Evolutionary conservation across 2,888 invertebrate genomes (phyloP).

Genomic region (Osmoderma eremita): DNA sequence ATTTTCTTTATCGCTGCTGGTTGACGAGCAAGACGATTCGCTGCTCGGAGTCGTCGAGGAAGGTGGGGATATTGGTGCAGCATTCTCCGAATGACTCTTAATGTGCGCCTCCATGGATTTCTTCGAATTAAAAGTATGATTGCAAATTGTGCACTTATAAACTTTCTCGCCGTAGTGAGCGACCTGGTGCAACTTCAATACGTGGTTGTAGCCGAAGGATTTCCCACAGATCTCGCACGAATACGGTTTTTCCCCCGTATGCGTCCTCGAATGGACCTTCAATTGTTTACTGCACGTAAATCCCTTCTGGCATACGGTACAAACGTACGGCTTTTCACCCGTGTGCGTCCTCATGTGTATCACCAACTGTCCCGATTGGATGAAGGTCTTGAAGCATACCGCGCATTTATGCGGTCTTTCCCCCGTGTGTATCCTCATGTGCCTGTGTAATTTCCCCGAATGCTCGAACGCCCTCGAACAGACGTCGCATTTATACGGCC

Average conservation of each 20-base stretch:
- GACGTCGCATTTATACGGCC: slow-evolving; percentile 89
- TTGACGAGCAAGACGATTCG: slow-evolving; percentile 61
- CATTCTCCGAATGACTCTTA: slow-evolving; percentile 75
- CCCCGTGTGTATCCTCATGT: slow-evolving; percentile 91
- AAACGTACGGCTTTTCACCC: slow-evolving; percentile 84
- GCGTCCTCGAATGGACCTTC: slow-evolving; percentile 90
- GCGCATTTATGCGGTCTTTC: slow-evolving; percentile 90
- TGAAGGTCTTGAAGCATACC: slow-evolving; percentile 89
- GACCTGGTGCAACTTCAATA: slow-evolving; percentile 84
- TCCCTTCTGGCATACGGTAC: slow-evolving; percentile 84
- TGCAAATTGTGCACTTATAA: slow-evolving; percentile 91
- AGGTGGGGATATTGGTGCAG: slow-evolving; percentile 51
- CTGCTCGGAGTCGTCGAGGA: slow-evolving; percentile 58
- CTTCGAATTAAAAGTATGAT: slow-evolving; percentile 90
- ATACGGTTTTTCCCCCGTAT: slow-evolving; percentile 91
- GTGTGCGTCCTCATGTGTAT: slow-evolving; percentile 92
- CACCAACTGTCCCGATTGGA: slow-evolving; percentile 90
- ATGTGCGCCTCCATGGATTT: slow-evolving; percentile 92
- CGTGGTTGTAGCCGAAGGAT: slow-evolving; percentile 92
- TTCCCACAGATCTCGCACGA: slow-evolving; percentile 92
- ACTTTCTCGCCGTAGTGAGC: slow-evolving; percentile 93
- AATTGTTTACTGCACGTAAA: slow-evolving; percentile 93
- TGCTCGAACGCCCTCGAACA: slow-evolving; percentile 91
- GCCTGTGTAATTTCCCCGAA: slow-evolving; percentile 88
- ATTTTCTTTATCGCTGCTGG: slow-evolving; percentile 68